Evolutionary conservation across 2,797 vertebrate species (phyloP), one percentile per base, ranked within the genome.

Genomic region (Pogonophryne albipinna): DNA sequence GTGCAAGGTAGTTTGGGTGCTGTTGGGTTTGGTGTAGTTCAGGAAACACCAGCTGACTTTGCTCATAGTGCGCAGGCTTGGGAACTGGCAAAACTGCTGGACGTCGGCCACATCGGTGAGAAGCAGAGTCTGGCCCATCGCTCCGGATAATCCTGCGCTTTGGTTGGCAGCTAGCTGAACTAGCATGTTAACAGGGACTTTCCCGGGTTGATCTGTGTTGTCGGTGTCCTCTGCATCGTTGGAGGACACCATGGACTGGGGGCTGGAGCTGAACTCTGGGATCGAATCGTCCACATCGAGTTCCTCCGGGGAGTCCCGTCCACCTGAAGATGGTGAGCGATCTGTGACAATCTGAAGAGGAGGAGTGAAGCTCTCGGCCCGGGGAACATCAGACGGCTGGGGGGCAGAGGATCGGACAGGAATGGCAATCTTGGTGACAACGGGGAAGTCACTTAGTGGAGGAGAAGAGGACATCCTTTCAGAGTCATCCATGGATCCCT

Each of bases 11-110:
- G 95, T 94, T 76, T 95, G 96, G 78, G 88, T 75, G 59, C 94
- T 97, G 93, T 93, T 99, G 82, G 98, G 98, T 93, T 98, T 99
- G 12, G 97, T 97, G 92, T 98, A 98, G 94, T 97, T 99, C 80
- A 99, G 94, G 92, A 99, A 99, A 93, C 98, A 99, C 98, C 98
- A 99, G 94, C 97, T 99, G 82, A 99, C 97, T 83, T 95, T 95
- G 79, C 97, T 99, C 11, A 93, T 95, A 14, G 97, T 98, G 78
- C 98, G 96, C 75, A 99, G 94, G 91, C 97, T 99, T 0, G 98
- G 97, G 76, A 98, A 99, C 87, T 96, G 97, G 91, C 97, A 94
- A 73, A 97, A 93, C 79, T 97, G 96, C 83, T 97, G 97, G 67
- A 96, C 95, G 65, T 98, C 97, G 3, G 96, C 91, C 68, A 95